Evolutionary conservation across 2,888 invertebrate species (phyloP).

Genomic region (Meiosimyza platycephala): DNA sequence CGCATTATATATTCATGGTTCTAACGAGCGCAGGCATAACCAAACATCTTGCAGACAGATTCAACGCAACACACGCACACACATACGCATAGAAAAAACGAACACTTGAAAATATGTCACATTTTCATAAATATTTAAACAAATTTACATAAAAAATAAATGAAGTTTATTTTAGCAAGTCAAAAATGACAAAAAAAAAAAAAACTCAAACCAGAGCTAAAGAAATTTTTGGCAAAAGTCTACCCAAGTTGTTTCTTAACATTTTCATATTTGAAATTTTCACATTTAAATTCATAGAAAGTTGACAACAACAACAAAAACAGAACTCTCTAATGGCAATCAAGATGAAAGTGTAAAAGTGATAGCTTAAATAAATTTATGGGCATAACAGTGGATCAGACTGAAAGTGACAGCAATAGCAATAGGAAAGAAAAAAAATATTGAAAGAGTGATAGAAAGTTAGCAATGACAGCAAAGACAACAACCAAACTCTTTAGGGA

Average conservation of each 20-base stretch:
- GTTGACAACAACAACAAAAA: not conserved
- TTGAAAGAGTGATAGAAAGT: no score
- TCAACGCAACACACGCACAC: constrained; percentile 7
- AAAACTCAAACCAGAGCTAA: no score
- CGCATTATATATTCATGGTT: constrained; percentile 28
- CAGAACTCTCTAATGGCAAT: constrained; percentile 1
- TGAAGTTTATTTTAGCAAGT: constrained; percentile 40
- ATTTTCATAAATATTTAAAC: constrained; percentile 61
- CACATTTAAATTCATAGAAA: constrained; percentile 27
- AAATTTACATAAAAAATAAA: constrained; percentile 58
- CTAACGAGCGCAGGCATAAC: constrained; percentile 31
- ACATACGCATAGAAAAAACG: constrained; percentile 32
- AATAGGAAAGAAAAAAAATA: no score
- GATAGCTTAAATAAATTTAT: no score
- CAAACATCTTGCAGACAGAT: constrained; percentile 16
- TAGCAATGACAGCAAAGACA: no score
- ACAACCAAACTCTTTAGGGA: no score
- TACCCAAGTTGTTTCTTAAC: no score
- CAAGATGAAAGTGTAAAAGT: not conserved
- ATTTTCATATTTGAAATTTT: not conserved
- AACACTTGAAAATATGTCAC: constrained; percentile 58
- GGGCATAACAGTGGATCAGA: no score
- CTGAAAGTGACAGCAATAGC: no score
- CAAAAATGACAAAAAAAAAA: no score
- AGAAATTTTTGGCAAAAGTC: no score